Percentiles rank a stretch among this genome's conserved stretches.
These are phyloP conservation scores for Xanthorhoe designata DNA, from an alignment of 2,888 invertebrate species.

Conservation along the genomic window DNA sequence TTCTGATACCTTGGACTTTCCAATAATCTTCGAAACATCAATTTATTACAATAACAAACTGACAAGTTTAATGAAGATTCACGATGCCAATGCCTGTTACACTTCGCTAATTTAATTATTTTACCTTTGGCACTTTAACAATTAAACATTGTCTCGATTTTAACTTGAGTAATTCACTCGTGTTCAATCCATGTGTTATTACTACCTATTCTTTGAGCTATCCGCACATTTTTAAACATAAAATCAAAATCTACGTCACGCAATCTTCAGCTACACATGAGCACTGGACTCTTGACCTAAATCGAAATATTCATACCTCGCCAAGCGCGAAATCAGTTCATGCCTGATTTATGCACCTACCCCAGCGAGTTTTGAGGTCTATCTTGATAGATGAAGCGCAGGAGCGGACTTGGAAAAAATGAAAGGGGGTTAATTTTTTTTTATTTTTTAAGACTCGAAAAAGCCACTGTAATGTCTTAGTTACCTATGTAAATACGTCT, in stretches of 20 bases:
- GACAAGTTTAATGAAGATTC: conserved; percentile 54
- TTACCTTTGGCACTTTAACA: not conserved
- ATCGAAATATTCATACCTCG: conserved; percentile 45
- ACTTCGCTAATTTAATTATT: conserved; percentile 1
- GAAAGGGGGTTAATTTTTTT: not conserved
- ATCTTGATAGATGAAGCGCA: conserved; percentile 45
- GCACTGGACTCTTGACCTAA: conserved; percentile 32
- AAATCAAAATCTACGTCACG: not conserved
- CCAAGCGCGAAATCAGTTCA: conserved; percentile 56
- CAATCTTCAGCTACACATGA: conserved; percentile 13
- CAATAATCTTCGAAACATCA: conserved; percentile 25
- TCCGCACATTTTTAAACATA: not conserved
- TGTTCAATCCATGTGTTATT: too few relatives aligned
- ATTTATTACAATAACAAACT: conserved; percentile 55
- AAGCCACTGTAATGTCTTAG: too few relatives aligned
- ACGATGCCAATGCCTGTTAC: conserved; percentile 40
- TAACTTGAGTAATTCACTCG: too few relatives aligned
- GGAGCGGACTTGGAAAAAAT: conserved; percentile 22
- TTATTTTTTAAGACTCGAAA: not conserved
- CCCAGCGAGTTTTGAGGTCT: conserved; percentile 44
- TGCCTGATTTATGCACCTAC: conserved; percentile 52
- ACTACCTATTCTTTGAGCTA: not conserved
- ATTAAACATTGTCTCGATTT: too few relatives aligned
- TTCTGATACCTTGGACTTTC: too few relatives aligned
- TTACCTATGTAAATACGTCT: too few relatives aligned